Evolutionary conservation across 2,888 invertebrate genomes (phyloP).

Genomic region (Actias luna): DNA sequence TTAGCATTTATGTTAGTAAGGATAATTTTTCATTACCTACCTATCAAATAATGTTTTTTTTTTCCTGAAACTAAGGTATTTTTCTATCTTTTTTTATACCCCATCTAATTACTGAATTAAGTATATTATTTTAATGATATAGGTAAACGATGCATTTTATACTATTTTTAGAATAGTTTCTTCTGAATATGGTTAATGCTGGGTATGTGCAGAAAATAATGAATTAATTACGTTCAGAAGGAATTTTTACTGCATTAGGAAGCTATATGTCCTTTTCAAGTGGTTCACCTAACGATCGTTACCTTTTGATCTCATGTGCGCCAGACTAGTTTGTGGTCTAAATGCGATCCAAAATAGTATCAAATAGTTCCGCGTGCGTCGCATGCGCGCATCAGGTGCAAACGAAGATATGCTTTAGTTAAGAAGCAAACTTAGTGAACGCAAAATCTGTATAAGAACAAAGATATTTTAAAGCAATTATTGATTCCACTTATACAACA

Average conservation of each 20-base stretch:
- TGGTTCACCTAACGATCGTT: constrained; percentile 44
- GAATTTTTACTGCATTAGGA: constrained; percentile 22
- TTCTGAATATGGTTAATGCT: not conserved
- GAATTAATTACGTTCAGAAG: constrained; percentile 16
- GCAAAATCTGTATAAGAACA: constrained; percentile 11
- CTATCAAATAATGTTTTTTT: too few species aligned
- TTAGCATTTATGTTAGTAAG: too few species aligned
- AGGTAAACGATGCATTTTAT: too few species aligned
- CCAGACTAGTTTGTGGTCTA: constrained; percentile 70
- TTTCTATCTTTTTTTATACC: too few species aligned
- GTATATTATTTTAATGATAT: too few species aligned
- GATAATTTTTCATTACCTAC: too few species aligned
- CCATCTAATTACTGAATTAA: too few species aligned
- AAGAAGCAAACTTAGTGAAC: constrained; percentile 33
- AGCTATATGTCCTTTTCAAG: constrained; percentile 30
- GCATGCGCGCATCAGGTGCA: constrained; percentile 68
- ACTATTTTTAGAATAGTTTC: too few species aligned
- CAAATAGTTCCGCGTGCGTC: constrained; percentile 70
- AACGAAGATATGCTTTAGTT: constrained; percentile 50
- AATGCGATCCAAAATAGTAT: constrained; percentile 71
- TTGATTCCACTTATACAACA: not conserved
- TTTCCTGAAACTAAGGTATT: not conserved
- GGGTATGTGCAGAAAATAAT: not conserved
- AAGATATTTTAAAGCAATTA: not conserved
- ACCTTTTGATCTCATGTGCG: constrained; percentile 73